phyloP scores from a whole-genome alignment of 2,797 vertebrate genomes.

The Caiman crocodilus region DNA sequence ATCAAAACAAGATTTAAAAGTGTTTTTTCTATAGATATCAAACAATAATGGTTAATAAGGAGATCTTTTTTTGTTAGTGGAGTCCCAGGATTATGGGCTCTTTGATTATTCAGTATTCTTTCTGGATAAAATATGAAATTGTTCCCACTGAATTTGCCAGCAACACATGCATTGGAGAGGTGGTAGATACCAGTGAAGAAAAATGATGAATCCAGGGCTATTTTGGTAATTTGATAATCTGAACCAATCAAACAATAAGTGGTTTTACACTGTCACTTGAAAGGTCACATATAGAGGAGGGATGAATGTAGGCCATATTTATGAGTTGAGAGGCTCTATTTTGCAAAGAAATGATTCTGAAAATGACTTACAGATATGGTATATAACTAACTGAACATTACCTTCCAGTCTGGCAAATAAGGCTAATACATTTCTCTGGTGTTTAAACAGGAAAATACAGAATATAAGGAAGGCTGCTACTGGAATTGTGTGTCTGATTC shows the following conservation, averaged over 20 bases:
- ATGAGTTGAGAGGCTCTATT: not conserved
- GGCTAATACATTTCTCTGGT: not conserved
- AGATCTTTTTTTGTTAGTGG: not conserved
- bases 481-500: not conserved
- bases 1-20: not conserved
- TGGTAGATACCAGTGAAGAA: not conserved
- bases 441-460: not conserved
- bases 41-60: not conserved
- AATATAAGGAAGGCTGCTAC: not conserved
- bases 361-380: not conserved
- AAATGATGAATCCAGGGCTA: not conserved
- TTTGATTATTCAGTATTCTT: not conserved
- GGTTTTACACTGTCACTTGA: not conserved
- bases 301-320: not conserved
- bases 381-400: not conserved
- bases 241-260: not conserved
- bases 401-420: conserved; percentile 7
- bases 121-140: not conserved
- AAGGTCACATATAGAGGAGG: not conserved
- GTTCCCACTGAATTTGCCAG: not conserved
- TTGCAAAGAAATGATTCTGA: not conserved
- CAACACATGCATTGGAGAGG: not conserved
- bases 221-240: not conserved
- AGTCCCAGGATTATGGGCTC: not conserved
- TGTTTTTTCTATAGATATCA: not conserved